These are phyloP conservation scores for Phyto melanocephala DNA, from an alignment of 2,888 invertebrate species.

Conservation along the genomic window DNA sequence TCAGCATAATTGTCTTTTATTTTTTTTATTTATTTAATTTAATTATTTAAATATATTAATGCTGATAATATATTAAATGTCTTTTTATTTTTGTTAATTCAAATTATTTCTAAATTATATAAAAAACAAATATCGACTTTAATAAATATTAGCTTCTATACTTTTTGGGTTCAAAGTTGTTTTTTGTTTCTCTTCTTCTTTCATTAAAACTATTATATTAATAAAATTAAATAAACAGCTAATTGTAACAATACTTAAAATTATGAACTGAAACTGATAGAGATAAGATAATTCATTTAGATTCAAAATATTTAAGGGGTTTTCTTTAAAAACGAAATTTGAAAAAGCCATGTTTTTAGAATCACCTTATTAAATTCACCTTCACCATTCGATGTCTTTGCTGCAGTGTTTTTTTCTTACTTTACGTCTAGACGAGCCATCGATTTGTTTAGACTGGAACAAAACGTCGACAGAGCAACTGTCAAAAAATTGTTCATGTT, in stretches of 20 bases:
- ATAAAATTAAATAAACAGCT: slow-evolving; percentile 16
- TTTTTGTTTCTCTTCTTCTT: slow-evolving; percentile 7
- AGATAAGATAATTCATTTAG: background rate
- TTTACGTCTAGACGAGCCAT: no score
- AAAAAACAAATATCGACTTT: slow-evolving; percentile 42
- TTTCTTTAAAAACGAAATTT: no score
- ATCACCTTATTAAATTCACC: no score
- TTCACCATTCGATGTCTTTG: no score
- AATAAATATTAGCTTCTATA: slow-evolving; percentile 67
- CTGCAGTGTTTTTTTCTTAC: no score
- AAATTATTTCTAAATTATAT: slow-evolving; percentile 33
- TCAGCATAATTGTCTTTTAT: slow-evolving; percentile 64
- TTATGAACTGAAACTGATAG: background rate
- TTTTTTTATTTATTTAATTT: slow-evolving; percentile 40
- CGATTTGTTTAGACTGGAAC: no score
- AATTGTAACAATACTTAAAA: slow-evolving; percentile 55
- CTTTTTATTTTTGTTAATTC: slow-evolving; percentile 51
- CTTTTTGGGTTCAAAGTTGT: slow-evolving; percentile 60
- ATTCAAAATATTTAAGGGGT: no score
- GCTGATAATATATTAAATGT: slow-evolving; percentile 66
- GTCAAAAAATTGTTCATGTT: no score
- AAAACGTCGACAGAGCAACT: no score
- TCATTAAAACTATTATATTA: slow-evolving; percentile 25
- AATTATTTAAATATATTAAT: slow-evolving; percentile 51
- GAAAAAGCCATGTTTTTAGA: no score